Base-by-base conservation (phyloP, 2,888 invertebrate genomes). In the Coelopa pilipes region DNA sequence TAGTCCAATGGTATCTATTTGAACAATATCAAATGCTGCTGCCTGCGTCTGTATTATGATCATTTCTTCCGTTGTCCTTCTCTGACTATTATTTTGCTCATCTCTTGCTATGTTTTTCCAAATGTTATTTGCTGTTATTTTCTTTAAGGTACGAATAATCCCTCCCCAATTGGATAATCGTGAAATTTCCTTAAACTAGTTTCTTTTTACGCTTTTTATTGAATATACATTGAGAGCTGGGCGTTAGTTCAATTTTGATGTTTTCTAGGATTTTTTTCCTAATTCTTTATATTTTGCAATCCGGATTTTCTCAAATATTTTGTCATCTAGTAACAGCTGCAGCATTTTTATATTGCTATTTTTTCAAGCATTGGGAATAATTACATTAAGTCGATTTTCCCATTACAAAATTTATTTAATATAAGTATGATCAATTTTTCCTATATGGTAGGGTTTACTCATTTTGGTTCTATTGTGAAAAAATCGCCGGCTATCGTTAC, bases 51-150 rank as follows among this genome's bases (percentile, higher is more conserved):
- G 13, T 53, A n/a, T 53, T 53, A 53, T 53, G n/a, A 53, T 53
- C 15, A 53, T 13, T 53, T 13, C 15, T 53, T 53, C 53, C 53
- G 13, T 53, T 53, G 53, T 53, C 13, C n/a, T n/a, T 53, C n/a
- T 9, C n/a, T n/a, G n/a, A n/a, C 15, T 53, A n/a, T 9, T 53
- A n/a, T 49, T 49, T 49, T 49, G 9, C 49, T 49, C 46, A 17
- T 70, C 45, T 21, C 45, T 62, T 11, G 69, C 53, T 57, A 69
- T 73, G 47, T 69, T 55, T 12, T 69, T 63, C 68, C 62, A 73
- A 60, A 24, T 46, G 13, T 50, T 68, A 24, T 55, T 4, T 21
- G 50, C 60, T 34, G 55, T 15, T 34, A 65, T 47, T 57, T 74
- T 47, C 15, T 15, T 34, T 21, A 9, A n/a, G 13, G n/a, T n/a